Base-by-base conservation (phyloP, 2,797 vertebrate genomes). In the Brachyalestes nurse region DNA sequence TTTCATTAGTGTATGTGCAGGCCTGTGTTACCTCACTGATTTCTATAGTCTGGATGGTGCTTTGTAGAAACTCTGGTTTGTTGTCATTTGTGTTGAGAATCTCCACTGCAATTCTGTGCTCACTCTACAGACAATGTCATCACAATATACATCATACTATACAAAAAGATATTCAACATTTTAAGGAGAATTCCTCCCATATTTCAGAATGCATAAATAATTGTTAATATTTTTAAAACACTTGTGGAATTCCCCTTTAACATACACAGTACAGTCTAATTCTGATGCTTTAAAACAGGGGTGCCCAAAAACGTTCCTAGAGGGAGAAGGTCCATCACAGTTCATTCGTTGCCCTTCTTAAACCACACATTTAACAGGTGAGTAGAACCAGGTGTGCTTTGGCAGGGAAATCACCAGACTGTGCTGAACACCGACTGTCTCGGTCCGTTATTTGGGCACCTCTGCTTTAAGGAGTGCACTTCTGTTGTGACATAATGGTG, bases 51-150 rank as follows among this genome's bases (percentile, higher is more conserved):
- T 86, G 88, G 34, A 88, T 74, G 0, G 91, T 90, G 80, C 91
- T 84, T 47, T 94, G 91, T 51, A 87, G 83, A 87, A 96, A 96
- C 66, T 80, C 78, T 0, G 94, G 95, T 14, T 21, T 83, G 87
- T 97, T 95, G 84, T 96, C 95, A 0, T 96, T 96, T 86, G 95
- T 94, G 3, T 95, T 94, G 77, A 95, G 88, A 82, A 96, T 91
- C 89, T 96, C 95, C 83, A 96, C 95, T 47, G 95, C 86, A 77
- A 97, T 85, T 47, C 94, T 91, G 89, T 95, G 94, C 79, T 91
- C 90, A 76, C 81, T 90, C 94, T 95, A 57, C 28, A 73, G 25
- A 62, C 14, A 34, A 34, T 10, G 12, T 61, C 1, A 12, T 42
- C 1, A 28, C 34, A 45, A 8, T 45, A 45, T 7, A 8, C 42